These are phyloP conservation scores for Tragelaphus scriptus DNA, from an alignment of 2,113 vertebrate genomes.

Conservation along the genomic window DNA sequence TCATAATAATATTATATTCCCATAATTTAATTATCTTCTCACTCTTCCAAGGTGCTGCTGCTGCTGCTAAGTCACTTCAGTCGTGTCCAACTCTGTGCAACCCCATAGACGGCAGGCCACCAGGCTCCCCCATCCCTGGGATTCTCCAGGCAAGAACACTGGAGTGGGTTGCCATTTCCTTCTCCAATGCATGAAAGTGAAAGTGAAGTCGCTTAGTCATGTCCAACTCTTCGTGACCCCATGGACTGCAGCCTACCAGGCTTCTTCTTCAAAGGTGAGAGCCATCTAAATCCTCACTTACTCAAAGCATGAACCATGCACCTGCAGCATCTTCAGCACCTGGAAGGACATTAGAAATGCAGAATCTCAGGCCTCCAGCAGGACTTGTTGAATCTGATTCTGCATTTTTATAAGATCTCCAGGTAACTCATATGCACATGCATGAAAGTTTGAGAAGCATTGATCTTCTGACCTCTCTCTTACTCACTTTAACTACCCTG, in stretches of 20 bases:
- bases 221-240: too few relatives aligned
- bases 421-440: background rate
- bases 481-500: background rate
- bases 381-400: background rate
- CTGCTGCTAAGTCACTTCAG: too few relatives aligned
- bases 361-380: background rate
- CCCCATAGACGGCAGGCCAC: too few relatives aligned
- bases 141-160: too few relatives aligned
- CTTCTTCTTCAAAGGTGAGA: background rate
- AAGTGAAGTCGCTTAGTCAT: too few relatives aligned
- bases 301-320: background rate
- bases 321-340: background rate
- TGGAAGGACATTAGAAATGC: background rate
- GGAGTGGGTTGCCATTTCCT: too few relatives aligned
- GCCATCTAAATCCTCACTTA: background rate
- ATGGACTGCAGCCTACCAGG: too few relatives aligned
- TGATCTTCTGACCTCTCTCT: background rate
- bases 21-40: background rate
- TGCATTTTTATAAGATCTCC: background rate
- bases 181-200: too few relatives aligned
- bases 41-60: background rate
- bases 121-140: too few relatives aligned
- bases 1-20: background rate
- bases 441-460: background rate
- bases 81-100: too few relatives aligned